Percentiles rank a stretch among this genome's conserved stretches.
phyloP scores from a whole-genome alignment of 1,140 invertebrate genomes.

The Cyphomyrmex costatus region DNA sequence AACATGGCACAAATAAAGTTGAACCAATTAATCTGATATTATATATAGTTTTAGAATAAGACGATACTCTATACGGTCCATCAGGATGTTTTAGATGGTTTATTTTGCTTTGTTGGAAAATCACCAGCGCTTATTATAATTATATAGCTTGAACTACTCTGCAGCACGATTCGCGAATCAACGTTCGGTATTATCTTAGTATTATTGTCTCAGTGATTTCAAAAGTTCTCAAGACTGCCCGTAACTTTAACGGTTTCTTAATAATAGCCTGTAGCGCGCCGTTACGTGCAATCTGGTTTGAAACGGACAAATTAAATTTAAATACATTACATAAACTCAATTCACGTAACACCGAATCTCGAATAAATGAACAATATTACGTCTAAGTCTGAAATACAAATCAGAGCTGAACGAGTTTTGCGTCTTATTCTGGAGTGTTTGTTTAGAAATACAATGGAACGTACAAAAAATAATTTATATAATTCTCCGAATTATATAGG shows the following conservation, averaged over 20 bases:
- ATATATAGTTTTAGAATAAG: constrained; percentile 36
- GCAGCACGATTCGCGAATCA: not conserved
- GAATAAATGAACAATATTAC: constrained; percentile 3
- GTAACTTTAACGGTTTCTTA: constrained; percentile 51
- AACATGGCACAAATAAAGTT: constrained; percentile 40
- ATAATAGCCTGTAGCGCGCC: constrained; percentile 27
- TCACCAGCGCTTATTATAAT: constrained; percentile 52
- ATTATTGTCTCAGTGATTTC: constrained; percentile 60
- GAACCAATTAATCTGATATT: constrained; percentile 31
- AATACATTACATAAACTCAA: constrained; percentile 36
- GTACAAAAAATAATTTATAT: not conserved
- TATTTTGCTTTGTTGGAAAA: constrained; percentile 38
- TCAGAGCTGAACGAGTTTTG: not conserved
- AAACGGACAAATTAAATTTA: constrained; percentile 27
- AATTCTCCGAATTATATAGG: too few relatives aligned
- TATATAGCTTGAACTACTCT: constrained; percentile 4
- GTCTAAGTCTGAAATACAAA: not conserved
- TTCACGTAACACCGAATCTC: not conserved
- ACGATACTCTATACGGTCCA: not conserved
- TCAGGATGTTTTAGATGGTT: constrained; percentile 1
- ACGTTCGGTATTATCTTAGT: constrained; percentile 22
- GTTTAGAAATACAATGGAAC: not conserved
- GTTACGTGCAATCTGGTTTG: not conserved
- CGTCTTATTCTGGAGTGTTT: not conserved
- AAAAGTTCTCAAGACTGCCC: constrained; percentile 42